A percentile compares a stretch with the other conserved stretches of the same genome.
These are phyloP conservation scores for Ennomos quercinarius DNA, from an alignment of 2,888 invertebrate species.

Conservation along the genomic window DNA sequence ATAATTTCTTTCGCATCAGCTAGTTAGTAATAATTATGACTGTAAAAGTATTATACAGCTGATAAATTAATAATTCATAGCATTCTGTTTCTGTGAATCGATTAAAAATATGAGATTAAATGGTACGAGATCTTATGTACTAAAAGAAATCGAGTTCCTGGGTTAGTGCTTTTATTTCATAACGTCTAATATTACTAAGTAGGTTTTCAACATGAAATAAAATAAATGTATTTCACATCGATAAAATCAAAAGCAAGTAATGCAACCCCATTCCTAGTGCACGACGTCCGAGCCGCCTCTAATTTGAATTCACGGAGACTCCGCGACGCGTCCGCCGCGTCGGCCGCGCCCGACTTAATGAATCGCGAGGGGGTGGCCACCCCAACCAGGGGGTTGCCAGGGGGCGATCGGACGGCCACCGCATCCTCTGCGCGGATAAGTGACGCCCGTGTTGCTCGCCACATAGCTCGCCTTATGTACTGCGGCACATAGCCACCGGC, in stretches of 20 bases:
- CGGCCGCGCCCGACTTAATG: conserved; percentile 85
- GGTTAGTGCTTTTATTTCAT: no score
- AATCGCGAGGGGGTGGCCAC: conserved; percentile 73
- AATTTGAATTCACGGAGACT: conserved; percentile 86
- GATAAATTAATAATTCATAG: no score
- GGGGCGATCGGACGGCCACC: conserved; percentile 81
- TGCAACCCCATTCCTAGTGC: conserved; percentile 64
- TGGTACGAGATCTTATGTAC: no score
- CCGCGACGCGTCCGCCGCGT: conserved; percentile 84
- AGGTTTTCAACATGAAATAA: background rate
- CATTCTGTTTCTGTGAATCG: no score
- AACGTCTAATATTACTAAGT: no score
- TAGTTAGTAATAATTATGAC: no score
- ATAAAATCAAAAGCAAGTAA: conserved; percentile 34
- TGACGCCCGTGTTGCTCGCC: conserved; percentile 84
- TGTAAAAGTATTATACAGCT: no score
- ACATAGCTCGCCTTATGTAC: conserved; percentile 80
- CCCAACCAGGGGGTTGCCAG: conserved; percentile 57
- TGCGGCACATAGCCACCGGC: conserved; percentile 77
- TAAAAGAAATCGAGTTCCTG: no score
- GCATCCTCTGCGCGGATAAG: conserved; percentile 85
- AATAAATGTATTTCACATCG: conserved; percentile 34
- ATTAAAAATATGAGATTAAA: no score
- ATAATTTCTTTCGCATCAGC: no score
- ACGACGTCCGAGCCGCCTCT: conserved; percentile 84